phyloP scores from a whole-genome alignment of 2,113 vertebrate genomes.

The Cariama cristata region DNA sequence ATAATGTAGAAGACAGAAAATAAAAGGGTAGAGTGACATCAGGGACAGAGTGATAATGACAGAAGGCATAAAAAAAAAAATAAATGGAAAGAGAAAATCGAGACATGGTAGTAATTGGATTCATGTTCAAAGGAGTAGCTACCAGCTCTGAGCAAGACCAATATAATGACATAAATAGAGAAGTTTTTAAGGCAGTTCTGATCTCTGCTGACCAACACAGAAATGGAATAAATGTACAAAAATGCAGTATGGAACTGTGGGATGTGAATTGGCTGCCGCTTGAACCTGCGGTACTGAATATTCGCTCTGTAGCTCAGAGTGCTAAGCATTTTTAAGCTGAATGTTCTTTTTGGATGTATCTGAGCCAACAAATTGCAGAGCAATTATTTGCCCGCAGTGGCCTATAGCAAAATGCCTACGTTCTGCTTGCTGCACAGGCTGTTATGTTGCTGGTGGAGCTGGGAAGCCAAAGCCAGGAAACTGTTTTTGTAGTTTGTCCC shows the following conservation, averaged over 20 bases:
- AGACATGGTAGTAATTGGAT: not conserved
- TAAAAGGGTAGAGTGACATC: not conserved
- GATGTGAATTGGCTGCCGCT: not conserved
- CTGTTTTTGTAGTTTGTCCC: not conserved
- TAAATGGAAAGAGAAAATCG: not conserved
- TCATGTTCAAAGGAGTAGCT: not conserved
- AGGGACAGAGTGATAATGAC: not conserved
- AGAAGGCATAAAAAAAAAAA: not conserved
- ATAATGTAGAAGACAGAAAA: not conserved
- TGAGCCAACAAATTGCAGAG: not conserved
- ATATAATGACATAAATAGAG: too few relatives aligned
- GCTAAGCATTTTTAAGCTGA: not conserved
- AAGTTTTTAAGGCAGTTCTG: not conserved
- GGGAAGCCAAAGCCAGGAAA: not conserved
- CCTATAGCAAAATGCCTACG: accelerated
- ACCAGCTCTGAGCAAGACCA: not conserved
- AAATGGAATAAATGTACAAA: not conserved
- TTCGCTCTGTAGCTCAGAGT: not conserved
- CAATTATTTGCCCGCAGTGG: not conserved
- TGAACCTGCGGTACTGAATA: not conserved
- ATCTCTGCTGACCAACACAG: not conserved
- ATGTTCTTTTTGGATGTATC: not conserved
- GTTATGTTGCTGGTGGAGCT: not conserved
- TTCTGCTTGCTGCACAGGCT: not conserved
- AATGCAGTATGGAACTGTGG: not conserved